phyloP scores from a whole-genome alignment of 2,113 vertebrate species.

The Cyanoderma ruficeps region DNA sequence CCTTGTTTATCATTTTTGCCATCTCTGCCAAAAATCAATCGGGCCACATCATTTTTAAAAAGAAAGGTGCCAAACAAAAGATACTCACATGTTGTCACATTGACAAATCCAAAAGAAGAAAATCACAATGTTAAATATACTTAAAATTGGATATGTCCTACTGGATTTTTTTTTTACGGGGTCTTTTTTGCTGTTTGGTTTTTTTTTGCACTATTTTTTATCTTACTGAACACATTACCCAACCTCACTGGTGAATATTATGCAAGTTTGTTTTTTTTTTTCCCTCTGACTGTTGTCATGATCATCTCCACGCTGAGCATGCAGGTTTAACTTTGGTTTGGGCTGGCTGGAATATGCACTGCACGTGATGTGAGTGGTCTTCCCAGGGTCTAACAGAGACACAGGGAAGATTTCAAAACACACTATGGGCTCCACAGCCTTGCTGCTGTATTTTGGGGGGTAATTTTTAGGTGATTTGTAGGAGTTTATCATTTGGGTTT shows the following conservation, averaged over 20 bases:
- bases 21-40: not conserved
- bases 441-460: accelerated
- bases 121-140: not conserved
- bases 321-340: not conserved
- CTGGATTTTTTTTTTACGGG: not conserved
- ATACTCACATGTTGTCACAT: not conserved
- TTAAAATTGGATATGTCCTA: not conserved
- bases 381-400: not conserved
- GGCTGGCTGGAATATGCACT: not conserved
- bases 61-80: not conserved
- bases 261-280: not conserved
- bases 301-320: not conserved
- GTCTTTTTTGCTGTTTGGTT: not conserved
- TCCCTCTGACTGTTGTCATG: not conserved
- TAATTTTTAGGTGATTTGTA: not conserved
- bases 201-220: not conserved
- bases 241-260: not conserved
- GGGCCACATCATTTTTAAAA: not conserved
- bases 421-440: not conserved
- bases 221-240: not conserved
- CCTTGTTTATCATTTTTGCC: not conserved
- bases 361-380: not conserved
- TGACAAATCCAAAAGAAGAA: constrained; percentile 11
- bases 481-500: not conserved
- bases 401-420: not conserved